Percentiles rank a stretch among this genome's conserved stretches.
Conservation (phyloP, 1,140 invertebrate species). For the Pachypeltis micranthus region DNA sequence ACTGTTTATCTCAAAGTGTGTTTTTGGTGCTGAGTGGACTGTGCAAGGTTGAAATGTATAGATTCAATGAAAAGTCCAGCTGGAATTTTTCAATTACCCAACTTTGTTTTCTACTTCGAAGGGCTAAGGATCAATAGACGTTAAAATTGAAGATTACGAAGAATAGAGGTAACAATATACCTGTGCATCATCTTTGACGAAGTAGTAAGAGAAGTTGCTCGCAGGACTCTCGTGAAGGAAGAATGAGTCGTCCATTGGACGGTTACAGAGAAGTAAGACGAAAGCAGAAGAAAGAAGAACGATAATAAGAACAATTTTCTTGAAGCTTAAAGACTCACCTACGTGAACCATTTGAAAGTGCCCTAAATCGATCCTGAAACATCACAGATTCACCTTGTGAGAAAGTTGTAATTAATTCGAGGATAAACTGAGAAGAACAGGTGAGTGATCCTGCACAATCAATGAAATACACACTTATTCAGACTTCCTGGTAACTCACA, state of each 20-base stretch:
- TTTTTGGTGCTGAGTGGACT: too few species aligned
- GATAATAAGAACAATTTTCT: slow-evolving; percentile 1
- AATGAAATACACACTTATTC: too few species aligned
- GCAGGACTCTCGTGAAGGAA: background rate
- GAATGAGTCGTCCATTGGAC: slow-evolving; percentile 1
- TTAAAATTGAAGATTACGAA: background rate
- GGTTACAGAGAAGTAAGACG: background rate
- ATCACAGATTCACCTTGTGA: background rate
- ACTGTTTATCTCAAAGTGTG: too few species aligned
- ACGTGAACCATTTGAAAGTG: slow-evolving; percentile 3
- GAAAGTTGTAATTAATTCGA: too few species aligned
- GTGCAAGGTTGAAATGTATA: too few species aligned
- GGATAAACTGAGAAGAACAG: too few species aligned
- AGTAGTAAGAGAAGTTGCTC: background rate
- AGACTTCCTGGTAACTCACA: too few species aligned
- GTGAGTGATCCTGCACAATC: too few species aligned
- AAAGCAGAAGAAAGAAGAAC: background rate
- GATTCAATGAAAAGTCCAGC: too few species aligned
- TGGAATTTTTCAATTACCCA: too few species aligned
- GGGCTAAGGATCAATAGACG: background rate
- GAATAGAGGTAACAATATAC: background rate
- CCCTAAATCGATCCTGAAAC: background rate
- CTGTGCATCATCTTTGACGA: background rate
- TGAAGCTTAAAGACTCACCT: background rate
- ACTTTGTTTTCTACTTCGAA: background rate